Percentiles rank a stretch among this genome's conserved stretches.
Evolutionary conservation across 2,797 vertebrate genomes (phyloP).

Genomic region (Eutrigla gurnardus): DNA sequence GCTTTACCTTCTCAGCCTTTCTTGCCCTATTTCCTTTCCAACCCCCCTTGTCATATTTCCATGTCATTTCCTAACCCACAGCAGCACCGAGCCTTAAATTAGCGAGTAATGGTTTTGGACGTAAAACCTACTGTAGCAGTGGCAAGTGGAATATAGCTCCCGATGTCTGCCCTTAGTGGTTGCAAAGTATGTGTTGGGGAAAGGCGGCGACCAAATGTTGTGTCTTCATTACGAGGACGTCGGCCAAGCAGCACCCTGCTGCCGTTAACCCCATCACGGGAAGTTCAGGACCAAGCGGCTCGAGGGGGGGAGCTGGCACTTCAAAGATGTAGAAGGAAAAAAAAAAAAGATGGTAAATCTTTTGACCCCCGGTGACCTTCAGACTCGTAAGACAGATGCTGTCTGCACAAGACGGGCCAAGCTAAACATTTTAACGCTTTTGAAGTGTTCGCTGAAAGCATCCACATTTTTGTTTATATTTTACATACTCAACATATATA

Average conservation of each 20-base stretch:
- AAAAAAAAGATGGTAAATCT: conserved; percentile 59
- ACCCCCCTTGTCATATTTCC: conserved; percentile 42
- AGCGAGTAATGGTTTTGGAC: conserved; percentile 68
- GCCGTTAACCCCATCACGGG: conserved; percentile 31
- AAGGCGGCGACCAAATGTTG: conserved; percentile 48
- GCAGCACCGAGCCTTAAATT: conserved; percentile 64
- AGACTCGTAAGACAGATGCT: conserved; percentile 62
- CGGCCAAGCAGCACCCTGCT: conserved; percentile 30
- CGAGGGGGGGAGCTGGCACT: conserved; percentile 53
- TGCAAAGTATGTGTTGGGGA: conserved; percentile 59
- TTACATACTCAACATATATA: no score
- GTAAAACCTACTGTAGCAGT: conserved; percentile 29
- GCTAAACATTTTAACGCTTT: conserved; percentile 42
- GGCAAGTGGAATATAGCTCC: conserved; percentile 60
- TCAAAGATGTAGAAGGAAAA: conserved; percentile 48
- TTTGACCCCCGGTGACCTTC: conserved; percentile 54
- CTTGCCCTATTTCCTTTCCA: conserved; percentile 37
- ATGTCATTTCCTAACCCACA: conserved; percentile 50
- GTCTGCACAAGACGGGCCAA: conserved; percentile 41
- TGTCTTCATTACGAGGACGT: conserved; percentile 57
- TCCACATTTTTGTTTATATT: conserved; percentile 39
- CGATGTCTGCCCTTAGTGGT: conserved; percentile 50
- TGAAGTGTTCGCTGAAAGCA: conserved; percentile 37
- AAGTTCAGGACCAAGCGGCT: conserved; percentile 52
- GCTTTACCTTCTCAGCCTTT: conserved; percentile 7